Conservation (phyloP, 2,797 vertebrate genomes). For the Balearica regulorum region DNA sequence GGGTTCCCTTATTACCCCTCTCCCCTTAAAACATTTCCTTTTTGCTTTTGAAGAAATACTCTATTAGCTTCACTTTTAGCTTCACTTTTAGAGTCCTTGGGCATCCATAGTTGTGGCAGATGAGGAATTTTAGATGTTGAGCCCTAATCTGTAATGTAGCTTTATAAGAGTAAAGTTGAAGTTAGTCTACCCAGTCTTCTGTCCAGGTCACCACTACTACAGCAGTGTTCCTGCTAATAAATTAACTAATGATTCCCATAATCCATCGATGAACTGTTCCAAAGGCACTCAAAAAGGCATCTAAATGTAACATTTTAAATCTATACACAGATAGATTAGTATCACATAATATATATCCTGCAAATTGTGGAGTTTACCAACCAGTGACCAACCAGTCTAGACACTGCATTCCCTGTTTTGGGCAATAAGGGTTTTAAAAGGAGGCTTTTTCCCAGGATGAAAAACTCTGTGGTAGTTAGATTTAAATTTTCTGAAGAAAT, state of each 20-base stretch:
- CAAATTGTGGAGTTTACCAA: neutral
- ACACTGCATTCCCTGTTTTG: neutral
- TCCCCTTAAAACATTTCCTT: neutral
- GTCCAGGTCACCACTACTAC: neutral
- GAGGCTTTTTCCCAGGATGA: neutral
- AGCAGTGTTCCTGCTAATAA: neutral
- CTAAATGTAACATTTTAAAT: neutral
- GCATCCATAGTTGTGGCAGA: neutral
- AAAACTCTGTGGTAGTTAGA: neutral
- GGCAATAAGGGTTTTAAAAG: neutral
- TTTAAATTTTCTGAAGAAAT: neutral
- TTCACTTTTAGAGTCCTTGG: neutral
- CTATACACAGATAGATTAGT: neutral
- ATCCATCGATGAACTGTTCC: neutral
- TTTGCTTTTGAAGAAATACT: neutral
- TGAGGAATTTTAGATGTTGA: neutral
- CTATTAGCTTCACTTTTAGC: neutral
- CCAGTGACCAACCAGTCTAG: neutral
- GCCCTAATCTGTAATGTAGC: neutral
- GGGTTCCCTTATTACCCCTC: neutral
- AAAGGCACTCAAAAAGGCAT: neutral
- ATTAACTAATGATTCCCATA: neutral
- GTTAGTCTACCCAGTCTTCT: neutral
- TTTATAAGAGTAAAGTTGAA: neutral
- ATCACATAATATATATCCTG: neutral